Conservation (phyloP, 2,888 invertebrate species). For the Anarsia innoxiella region DNA sequence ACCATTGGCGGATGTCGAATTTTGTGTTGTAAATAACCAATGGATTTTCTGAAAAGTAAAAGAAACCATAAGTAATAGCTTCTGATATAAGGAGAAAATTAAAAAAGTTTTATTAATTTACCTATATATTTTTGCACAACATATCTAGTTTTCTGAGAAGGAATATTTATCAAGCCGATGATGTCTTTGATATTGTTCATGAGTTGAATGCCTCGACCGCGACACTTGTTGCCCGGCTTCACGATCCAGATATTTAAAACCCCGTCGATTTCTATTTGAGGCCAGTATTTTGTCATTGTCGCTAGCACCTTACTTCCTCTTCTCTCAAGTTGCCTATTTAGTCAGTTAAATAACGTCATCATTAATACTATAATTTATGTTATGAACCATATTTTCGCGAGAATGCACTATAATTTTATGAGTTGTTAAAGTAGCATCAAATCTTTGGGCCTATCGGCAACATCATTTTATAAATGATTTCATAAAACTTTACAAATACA, state of each 20-base stretch:
- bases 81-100: too few species aligned
- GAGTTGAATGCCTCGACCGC: constrained; percentile 91
- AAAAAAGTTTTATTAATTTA: constrained; percentile 56
- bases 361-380: too few species aligned
- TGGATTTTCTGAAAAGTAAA: constrained; percentile 88
- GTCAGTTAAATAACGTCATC: too few species aligned
- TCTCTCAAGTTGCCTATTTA: constrained; percentile 64
- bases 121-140: constrained; percentile 98
- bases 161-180: constrained; percentile 80
- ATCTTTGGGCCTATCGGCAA: too few species aligned
- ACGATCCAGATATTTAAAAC: constrained; percentile 94
- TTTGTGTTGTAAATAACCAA: constrained; percentile 92
- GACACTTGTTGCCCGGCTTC: constrained; percentile 94
- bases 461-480: too few species aligned
- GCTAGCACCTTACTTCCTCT: constrained; percentile 78
- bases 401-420: background rate
- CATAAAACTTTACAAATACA: too few species aligned
- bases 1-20: constrained; percentile 97
- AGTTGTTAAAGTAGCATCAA: background rate
- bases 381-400: background rate
- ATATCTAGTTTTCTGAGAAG: constrained; percentile 83
- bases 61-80: too few species aligned
- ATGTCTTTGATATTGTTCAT: constrained; percentile 92
- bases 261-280: constrained; percentile 90
- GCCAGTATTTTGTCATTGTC: constrained; percentile 83